Conservation (phyloP, 1,140 invertebrate genomes). For the Platorchestia sp. region DNA sequence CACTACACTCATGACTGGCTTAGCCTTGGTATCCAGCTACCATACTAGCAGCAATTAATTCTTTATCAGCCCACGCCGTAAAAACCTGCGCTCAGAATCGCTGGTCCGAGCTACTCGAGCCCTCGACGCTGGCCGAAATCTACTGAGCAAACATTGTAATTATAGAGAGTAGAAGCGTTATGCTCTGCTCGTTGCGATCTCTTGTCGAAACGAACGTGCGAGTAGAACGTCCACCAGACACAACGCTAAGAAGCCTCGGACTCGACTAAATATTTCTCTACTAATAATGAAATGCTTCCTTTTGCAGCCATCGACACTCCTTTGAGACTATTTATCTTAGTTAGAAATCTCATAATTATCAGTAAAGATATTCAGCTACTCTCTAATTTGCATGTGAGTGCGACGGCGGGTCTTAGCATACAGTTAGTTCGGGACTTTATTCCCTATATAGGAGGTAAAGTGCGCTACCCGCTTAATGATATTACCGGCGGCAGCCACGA, state of each 20-base stretch:
- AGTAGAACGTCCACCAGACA: background rate
- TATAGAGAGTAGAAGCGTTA: background rate
- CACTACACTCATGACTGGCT: background rate
- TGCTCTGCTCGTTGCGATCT: background rate
- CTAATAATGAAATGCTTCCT: slow-evolving; percentile 19
- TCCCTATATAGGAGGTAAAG: background rate
- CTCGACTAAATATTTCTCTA: background rate
- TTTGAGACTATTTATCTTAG: slow-evolving; percentile 31
- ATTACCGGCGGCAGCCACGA: background rate
- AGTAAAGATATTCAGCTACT: slow-evolving; percentile 14
- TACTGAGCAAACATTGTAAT: background rate
- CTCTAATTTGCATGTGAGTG: slow-evolving; percentile 32
- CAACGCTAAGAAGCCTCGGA: background rate
- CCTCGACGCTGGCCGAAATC: background rate
- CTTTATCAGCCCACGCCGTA: background rate
- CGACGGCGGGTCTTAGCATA: background rate
- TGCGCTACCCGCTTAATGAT: background rate
- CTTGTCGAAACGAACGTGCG: background rate
- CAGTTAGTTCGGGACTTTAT: background rate
- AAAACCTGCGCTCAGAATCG: background rate
- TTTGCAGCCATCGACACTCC: slow-evolving; percentile 7
- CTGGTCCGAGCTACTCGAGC: background rate
- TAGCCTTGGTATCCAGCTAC: background rate
- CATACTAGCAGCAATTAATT: background rate
- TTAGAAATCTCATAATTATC: slow-evolving; percentile 50